Base-by-base conservation (phyloP, 2,113 vertebrate genomes). In the Corvus moneduloides region DNA sequence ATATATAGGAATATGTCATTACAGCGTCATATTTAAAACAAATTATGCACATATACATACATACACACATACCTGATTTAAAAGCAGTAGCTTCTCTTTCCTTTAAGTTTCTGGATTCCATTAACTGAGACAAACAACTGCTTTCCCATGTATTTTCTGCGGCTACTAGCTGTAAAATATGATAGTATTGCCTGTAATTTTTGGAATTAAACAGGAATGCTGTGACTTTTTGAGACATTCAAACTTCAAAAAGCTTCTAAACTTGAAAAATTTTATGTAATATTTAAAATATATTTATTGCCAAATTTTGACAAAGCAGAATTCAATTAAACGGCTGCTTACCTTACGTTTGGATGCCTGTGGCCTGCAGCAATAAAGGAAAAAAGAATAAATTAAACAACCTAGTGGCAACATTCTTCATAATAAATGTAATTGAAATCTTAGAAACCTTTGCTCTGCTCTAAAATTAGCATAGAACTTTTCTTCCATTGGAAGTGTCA, bases 381-480 rank as follows among this genome's bases (percentile, higher is more conserved):
- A 97, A 64, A 87, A 91, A 95, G 30, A 95, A 83, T 32, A 84
- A 92, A 89, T 90, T 93, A 63, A 94, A 84, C 27, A 82, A 89
- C 64, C 88, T 80, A 90, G n/a, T 43, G 72, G 84, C 24, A 94
- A 92, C 54, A 94, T 66, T 81, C 69, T 96, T 97, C 43, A n/a
- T 87, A 93, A 96, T 62, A 97, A 97, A 97, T 82, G 37, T 91
- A 87, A 96, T 2, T 62, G 76, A 95, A 95, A 92, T 76, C 84
- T 92, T 93, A 84, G 21, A 94, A 93, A 48, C 46, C 92, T 90
- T 78, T 94, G 69, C 56, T 88, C 56, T 94, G 90, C 92, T 97
- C 98, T 99, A 98, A 98, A 98, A 98, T 98, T 98, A 99, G 98
- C 96, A 79, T 14, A 89, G 96, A 97, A 98, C 94, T 96, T 97